Evolutionary conservation across 2,113 vertebrate genomes (phyloP).

Genomic region (Ciconia boyciana): DNA sequence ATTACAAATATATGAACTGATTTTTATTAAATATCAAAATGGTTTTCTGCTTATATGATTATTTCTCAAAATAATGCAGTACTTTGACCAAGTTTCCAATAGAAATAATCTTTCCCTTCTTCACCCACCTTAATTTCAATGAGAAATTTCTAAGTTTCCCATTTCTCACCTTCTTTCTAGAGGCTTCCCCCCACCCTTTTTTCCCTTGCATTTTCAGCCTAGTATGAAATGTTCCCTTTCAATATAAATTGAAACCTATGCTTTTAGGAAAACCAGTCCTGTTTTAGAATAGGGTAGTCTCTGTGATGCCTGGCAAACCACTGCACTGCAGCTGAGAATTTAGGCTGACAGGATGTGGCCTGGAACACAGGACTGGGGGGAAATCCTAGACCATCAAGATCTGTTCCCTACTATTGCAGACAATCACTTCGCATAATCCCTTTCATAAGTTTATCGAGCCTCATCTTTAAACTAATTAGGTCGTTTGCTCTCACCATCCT

Average conservation of each 20-base stretch:
- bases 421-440: background rate
- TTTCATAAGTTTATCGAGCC: conserved; percentile 33
- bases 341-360: background rate
- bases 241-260: background rate
- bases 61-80: background rate
- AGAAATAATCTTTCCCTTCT: background rate
- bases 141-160: background rate
- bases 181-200: fast-evolving
- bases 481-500: conserved; percentile 21
- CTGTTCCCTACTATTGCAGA: background rate
- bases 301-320: background rate
- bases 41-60: background rate
- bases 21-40: conserved; percentile 3
- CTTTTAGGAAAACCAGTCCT: background rate
- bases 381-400: background rate
- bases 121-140: background rate
- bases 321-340: background rate
- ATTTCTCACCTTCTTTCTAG: background rate
- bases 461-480: conserved; percentile 58
- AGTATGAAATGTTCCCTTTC: background rate
- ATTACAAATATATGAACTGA: background rate
- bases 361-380: background rate
- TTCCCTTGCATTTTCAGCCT: background rate
- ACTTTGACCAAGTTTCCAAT: background rate
- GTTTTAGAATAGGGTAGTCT: background rate